Evolutionary conservation across 2,888 invertebrate species (phyloP).

Genomic region (Stegophylla sp.): DNA sequence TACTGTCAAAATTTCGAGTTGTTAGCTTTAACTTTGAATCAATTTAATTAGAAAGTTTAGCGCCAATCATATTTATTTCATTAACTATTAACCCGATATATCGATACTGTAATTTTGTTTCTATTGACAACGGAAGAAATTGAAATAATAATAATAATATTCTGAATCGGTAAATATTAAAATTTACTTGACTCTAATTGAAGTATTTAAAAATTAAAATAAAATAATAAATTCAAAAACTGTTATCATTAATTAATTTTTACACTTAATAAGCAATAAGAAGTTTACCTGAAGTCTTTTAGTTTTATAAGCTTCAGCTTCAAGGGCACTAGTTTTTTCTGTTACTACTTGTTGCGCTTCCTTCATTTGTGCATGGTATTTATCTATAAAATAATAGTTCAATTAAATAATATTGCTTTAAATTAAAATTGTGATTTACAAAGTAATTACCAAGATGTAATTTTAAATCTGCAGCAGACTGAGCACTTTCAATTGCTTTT

Average conservation of each 20-base stretch:
- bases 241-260: neutral
- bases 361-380: slow-evolving; percentile 97
- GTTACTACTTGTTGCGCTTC: slow-evolving; percentile 96
- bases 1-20: too few species aligned
- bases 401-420: slow-evolving; percentile 12
- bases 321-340: slow-evolving; percentile 93
- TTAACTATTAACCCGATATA: too few species aligned
- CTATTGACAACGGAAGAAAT: too few species aligned
- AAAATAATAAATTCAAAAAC: neutral
- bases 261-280: neutral
- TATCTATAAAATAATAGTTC: slow-evolving; percentile 71
- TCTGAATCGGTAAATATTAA: too few species aligned
- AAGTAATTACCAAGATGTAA: slow-evolving; percentile 78
- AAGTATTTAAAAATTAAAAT: too few species aligned
- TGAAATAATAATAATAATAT: too few species aligned
- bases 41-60: too few species aligned
- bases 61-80: too few species aligned
- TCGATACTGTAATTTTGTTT: too few species aligned
- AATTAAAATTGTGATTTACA: neutral
- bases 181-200: too few species aligned
- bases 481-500: slow-evolving; percentile 96
- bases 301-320: slow-evolving; percentile 95
- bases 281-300: slow-evolving; percentile 81
- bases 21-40: too few species aligned
- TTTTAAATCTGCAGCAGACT: slow-evolving; percentile 95